phyloP scores from a whole-genome alignment of 2,797 vertebrate species.

The Masticophis lateralis region DNA sequence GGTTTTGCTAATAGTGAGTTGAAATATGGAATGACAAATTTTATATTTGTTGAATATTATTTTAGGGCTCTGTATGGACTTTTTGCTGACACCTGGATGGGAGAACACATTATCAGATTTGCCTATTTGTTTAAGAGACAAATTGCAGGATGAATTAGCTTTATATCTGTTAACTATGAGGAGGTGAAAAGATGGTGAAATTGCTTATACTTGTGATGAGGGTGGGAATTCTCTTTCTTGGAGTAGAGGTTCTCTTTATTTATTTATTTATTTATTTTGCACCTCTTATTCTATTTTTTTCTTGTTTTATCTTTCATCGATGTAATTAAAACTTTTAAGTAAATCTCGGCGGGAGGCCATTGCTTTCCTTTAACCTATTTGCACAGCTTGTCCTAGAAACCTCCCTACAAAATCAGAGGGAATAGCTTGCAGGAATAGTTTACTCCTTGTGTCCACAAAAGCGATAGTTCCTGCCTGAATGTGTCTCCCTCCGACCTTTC shows the following conservation, averaged over 20 bases:
- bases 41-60: background rate
- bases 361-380: background rate
- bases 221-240: background rate
- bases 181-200: background rate
- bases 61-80: background rate
- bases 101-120: background rate
- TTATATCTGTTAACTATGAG: background rate
- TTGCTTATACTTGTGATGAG: background rate
- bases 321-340: background rate
- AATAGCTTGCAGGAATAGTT: background rate
- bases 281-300: background rate
- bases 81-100: background rate
- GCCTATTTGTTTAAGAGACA: background rate
- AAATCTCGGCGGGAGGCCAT: background rate
- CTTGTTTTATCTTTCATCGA: background rate
- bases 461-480: background rate
- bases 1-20: background rate
- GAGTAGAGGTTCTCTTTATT: background rate
- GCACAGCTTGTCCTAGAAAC: background rate
- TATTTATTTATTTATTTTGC: background rate
- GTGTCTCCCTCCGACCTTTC: background rate
- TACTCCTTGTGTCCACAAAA: background rate
- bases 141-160: background rate
- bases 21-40: background rate
- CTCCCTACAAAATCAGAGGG: background rate